Percentiles rank a stretch among this genome's conserved stretches.
These are phyloP conservation scores for Papilio glaucus DNA, from an alignment of 1,140 invertebrate genomes.

Conservation along the genomic window DNA sequence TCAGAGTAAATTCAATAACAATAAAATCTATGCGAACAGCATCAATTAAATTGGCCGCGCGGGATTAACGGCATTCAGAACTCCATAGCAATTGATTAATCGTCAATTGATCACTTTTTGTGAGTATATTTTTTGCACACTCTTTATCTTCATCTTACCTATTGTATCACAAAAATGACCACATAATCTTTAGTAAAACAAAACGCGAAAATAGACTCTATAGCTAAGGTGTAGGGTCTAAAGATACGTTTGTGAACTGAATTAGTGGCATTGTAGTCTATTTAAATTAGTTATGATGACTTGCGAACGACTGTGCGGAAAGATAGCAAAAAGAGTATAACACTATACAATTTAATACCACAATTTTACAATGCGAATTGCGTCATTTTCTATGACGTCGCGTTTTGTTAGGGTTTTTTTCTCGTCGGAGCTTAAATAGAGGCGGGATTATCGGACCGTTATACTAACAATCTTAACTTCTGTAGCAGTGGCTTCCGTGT, in stretches of 20 bases:
- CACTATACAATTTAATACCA: constrained; percentile 17
- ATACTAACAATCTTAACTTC: constrained; percentile 26
- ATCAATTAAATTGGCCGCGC: constrained; percentile 30
- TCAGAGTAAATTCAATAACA: constrained; percentile 1
- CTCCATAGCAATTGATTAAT: constrained; percentile 30
- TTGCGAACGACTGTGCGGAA: constrained; percentile 32
- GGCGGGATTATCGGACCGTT: constrained; percentile 29
- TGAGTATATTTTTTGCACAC: constrained; percentile 19
- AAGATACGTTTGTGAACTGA: neutral
- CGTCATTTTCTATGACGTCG: constrained; percentile 24
- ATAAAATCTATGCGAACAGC: constrained; percentile 1
- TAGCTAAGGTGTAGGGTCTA: neutral
- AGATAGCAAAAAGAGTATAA: constrained; percentile 30
- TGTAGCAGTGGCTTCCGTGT: constrained; percentile 32
- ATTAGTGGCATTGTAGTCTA: neutral
- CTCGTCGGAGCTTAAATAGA: constrained; percentile 21
- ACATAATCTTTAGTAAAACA: neutral
- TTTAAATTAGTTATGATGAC: constrained; percentile 39
- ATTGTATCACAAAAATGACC: constrained; percentile 1
- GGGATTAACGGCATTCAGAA: constrained; percentile 35
- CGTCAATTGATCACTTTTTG: constrained; percentile 33
- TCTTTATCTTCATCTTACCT: constrained; percentile 2
- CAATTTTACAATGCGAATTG: constrained; percentile 14
- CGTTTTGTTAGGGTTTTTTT: constrained; percentile 17
- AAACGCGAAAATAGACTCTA: neutral